Conservation (phyloP, 1,140 invertebrate genomes). For the Leptinotarsa texana region DNA sequence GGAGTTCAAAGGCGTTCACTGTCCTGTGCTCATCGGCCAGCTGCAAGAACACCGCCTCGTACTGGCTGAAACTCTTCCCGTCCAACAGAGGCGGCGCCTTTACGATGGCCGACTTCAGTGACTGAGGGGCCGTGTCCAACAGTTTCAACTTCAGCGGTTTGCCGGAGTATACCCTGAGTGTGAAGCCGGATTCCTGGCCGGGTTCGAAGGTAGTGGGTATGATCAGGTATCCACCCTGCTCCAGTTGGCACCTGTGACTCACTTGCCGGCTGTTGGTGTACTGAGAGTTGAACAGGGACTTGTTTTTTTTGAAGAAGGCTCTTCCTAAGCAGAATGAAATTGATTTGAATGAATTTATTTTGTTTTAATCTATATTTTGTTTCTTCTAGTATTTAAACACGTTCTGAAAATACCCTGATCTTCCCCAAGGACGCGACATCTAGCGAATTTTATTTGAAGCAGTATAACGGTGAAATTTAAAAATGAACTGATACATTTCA, state of each 20-base stretch:
- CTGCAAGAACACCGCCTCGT: constrained; percentile 88
- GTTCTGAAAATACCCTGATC: too few relatives aligned
- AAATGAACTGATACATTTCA: too few relatives aligned
- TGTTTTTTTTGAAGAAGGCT: constrained; percentile 85
- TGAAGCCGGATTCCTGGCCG: constrained; percentile 85
- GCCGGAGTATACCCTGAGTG: constrained; percentile 78
- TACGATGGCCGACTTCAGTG: constrained; percentile 73
- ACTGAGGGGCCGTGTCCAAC: constrained; percentile 73
- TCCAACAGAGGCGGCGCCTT: constrained; percentile 71
- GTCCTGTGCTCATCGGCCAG: constrained; percentile 86
- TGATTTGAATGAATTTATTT: neutral
- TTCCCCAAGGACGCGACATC: too few relatives aligned
- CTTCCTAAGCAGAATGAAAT: constrained; percentile 48
- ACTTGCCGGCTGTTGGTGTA: constrained; percentile 92
- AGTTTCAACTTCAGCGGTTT: constrained; percentile 83
- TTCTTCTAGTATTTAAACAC: too few relatives aligned
- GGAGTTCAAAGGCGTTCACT: constrained; percentile 89
- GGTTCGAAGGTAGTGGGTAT: constrained; percentile 92
- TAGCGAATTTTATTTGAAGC: too few relatives aligned
- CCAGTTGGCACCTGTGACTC: constrained; percentile 71
- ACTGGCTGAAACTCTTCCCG: constrained; percentile 79
- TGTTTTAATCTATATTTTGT: too few relatives aligned
- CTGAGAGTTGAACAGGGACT: constrained; percentile 86
- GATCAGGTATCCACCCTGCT: constrained; percentile 82
- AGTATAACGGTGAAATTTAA: too few relatives aligned